These are phyloP conservation scores for Drosophila prolongata DNA, from an alignment of 2,888 invertebrate species.

Conservation along the genomic window DNA sequence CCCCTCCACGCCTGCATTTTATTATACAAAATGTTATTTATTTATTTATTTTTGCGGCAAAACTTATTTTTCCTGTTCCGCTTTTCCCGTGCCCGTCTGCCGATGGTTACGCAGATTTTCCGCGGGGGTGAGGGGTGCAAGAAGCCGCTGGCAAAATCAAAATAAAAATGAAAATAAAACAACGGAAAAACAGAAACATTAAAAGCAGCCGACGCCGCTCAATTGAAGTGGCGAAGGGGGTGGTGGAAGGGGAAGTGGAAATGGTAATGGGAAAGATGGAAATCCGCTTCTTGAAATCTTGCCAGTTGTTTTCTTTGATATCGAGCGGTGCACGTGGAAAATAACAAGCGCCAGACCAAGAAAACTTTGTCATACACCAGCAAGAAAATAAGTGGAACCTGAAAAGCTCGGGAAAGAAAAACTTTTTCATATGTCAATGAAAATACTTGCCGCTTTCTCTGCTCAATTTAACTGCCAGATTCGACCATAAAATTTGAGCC, in stretches of 20 bases:
- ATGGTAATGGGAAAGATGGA: slow-evolving; percentile 7
- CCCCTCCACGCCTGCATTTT: slow-evolving; percentile 31
- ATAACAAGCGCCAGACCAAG: slow-evolving; percentile 22
- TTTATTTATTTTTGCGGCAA: slow-evolving; percentile 64
- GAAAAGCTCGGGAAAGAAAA: slow-evolving; percentile 1
- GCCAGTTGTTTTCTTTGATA: slow-evolving; percentile 47
- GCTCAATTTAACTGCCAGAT: slow-evolving; percentile 44
- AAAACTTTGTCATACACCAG: slow-evolving; percentile 49
- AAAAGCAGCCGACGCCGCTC: slow-evolving; percentile 57
- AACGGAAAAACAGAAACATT: slow-evolving; percentile 63
- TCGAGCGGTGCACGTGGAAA: slow-evolving; percentile 21
- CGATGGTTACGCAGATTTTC: slow-evolving; percentile 56
- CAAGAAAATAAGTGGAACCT: neutral
- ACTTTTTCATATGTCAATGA: slow-evolving; percentile 35
- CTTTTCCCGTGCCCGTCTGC: neutral
- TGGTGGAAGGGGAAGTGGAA: slow-evolving; percentile 4
- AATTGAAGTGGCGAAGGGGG: slow-evolving; percentile 35
- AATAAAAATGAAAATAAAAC: slow-evolving; percentile 34
- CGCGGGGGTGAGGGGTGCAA: slow-evolving; percentile 7
- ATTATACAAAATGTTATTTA: slow-evolving; percentile 64
- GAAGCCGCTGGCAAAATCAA: slow-evolving; percentile 42
- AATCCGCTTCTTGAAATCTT: slow-evolving; percentile 29
- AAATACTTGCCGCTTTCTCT: slow-evolving; percentile 9
- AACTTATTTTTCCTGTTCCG: slow-evolving; percentile 56
- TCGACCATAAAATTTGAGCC: slow-evolving; percentile 41